A percentile compares a stretch with the other conserved stretches of the same genome.
Evolutionary conservation across 2,797 vertebrate genomes (phyloP).

Genomic region (Odontamblyopus lacepedii): DNA sequence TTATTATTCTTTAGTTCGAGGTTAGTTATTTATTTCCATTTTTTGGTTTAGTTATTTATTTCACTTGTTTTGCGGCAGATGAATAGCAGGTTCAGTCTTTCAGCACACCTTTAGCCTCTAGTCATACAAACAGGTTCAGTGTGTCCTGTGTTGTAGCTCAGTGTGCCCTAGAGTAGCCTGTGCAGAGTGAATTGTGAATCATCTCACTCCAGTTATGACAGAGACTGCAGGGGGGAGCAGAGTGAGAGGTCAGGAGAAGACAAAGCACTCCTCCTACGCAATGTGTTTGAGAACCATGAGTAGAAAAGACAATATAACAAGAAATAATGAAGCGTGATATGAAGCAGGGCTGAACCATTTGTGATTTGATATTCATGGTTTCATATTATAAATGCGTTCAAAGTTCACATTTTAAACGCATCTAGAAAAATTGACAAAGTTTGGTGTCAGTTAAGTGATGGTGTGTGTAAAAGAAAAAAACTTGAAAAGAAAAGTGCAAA

Average conservation of each 20-base stretch:
- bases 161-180: constrained; percentile 10
- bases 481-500: too few relatives aligned
- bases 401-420: too few relatives aligned
- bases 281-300: neutral
- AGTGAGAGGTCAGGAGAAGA: constrained; percentile 20
- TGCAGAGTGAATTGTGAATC: constrained; percentile 8
- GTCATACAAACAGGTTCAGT: neutral
- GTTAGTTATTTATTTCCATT: too few relatives aligned
- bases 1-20: too few relatives aligned
- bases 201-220: neutral
- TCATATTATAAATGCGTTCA: too few relatives aligned
- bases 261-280: constrained; percentile 14
- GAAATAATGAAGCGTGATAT: neutral
- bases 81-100: neutral
- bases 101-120: neutral
- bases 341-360: too few relatives aligned
- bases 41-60: too few relatives aligned
- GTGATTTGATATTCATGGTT: too few relatives aligned
- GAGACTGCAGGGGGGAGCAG: constrained; percentile 12
- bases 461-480: too few relatives aligned
- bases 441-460: too few relatives aligned
- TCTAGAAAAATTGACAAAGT: too few relatives aligned
- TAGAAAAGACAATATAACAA: neutral
- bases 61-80: neutral
- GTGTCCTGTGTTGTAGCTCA: neutral